phyloP scores from a whole-genome alignment of 2,797 vertebrate species.

The Megalops cyprinoides region DNA sequence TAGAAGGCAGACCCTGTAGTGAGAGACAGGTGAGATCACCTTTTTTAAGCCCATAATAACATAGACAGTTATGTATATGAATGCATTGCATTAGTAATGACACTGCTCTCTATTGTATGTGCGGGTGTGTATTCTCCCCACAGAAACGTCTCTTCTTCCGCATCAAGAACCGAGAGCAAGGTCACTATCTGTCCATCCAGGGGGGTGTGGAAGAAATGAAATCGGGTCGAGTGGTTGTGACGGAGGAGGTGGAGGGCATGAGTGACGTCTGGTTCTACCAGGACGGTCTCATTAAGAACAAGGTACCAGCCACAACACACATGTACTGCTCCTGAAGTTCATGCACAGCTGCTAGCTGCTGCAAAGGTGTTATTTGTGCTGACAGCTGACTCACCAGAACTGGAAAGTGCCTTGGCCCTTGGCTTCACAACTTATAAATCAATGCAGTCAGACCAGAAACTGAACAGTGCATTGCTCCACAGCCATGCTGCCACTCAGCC shows the following conservation, averaged over 20 bases:
- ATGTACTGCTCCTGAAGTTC: too few relatives aligned
- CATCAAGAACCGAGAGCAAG: constrained; percentile 77
- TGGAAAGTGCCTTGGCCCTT: too few relatives aligned
- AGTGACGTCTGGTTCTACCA: constrained; percentile 91
- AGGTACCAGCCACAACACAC: constrained; percentile 68
- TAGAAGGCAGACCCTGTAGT: too few relatives aligned
- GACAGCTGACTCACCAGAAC: too few relatives aligned
- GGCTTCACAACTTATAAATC: too few relatives aligned
- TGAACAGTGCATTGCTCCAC: too few relatives aligned
- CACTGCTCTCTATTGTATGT: fast-evolving
- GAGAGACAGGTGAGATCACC: neutral
- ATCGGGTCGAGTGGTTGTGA: constrained; percentile 84
- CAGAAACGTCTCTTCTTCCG: constrained; percentile 85
- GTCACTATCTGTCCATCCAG: constrained; percentile 79
- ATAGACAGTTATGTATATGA: neutral
- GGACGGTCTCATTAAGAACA: constrained; percentile 89
- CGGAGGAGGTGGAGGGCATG: constrained; percentile 70
- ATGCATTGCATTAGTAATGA: neutral
- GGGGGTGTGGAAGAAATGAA: constrained; percentile 88
- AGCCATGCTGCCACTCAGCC: too few relatives aligned
- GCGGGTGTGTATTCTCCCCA: fast-evolving
- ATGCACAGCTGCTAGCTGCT: neutral
- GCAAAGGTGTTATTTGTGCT: too few relatives aligned
- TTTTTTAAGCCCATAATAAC: too few relatives aligned
- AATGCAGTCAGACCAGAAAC: too few relatives aligned